Evolutionary conservation across 2,797 vertebrate species (phyloP).

Genomic region (Moxostoma hubbsi): DNA sequence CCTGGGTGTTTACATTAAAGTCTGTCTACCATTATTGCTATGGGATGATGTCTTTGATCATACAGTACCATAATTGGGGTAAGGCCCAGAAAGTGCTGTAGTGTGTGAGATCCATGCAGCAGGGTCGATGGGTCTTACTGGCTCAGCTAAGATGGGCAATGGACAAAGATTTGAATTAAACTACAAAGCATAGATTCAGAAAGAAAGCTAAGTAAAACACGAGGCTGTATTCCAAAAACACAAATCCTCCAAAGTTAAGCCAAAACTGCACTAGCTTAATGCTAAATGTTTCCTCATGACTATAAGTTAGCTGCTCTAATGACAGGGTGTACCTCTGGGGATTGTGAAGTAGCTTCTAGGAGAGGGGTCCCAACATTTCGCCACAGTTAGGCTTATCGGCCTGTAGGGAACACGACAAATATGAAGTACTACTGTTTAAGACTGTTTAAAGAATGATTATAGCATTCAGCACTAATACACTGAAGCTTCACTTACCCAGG

Average conservation of each 20-base stretch:
- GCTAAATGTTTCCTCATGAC: neutral
- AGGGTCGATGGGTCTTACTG: slow-evolving; percentile 95
- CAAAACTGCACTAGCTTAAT: neutral
- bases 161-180: neutral
- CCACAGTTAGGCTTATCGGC: slow-evolving; percentile 97
- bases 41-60: slow-evolving; percentile 39
- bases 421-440: neutral
- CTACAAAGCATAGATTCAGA: neutral
- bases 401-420: slow-evolving; percentile 68
- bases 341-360: slow-evolving; percentile 98
- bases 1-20: too few relatives aligned
- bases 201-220: neutral
- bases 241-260: neutral
- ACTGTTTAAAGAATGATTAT: too few relatives aligned
- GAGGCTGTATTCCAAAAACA: neutral
- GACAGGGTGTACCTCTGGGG: slow-evolving; percentile 86
- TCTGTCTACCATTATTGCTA: too few relatives aligned
- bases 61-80: slow-evolving; percentile 90
- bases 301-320: slow-evolving; percentile 11
- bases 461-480: too few relatives aligned
- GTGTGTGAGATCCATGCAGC: slow-evolving; percentile 98
- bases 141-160: slow-evolving; percentile 81
- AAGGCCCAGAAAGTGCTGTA: slow-evolving; percentile 92
- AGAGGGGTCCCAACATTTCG: slow-evolving; percentile 99
- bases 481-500: slow-evolving; percentile 83